Evolutionary conservation across 2,888 invertebrate species (phyloP), one percentile per base, ranked within the genome.

Genomic region (Archips xylosteana): DNA sequence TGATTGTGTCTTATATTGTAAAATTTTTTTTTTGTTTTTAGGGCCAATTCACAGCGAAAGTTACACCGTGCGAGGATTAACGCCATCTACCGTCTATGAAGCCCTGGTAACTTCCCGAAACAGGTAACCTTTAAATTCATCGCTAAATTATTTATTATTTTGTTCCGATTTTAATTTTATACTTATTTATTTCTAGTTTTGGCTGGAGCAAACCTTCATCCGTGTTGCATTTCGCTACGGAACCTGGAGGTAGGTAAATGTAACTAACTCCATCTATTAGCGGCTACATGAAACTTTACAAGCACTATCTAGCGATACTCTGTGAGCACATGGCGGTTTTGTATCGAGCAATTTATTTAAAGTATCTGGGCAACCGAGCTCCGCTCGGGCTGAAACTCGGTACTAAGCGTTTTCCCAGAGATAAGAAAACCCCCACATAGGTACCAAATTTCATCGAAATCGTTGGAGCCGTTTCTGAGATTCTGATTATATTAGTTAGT

Each of bases 191-290:
- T 87, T 32, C 76, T 12, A 94, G 96, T 81, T 97, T 96, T 81
- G 98, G 98, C n/a, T 97, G 97, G 97, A 97, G 97, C 79, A 96
- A 96, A 79, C 96, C 96, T 0, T 97, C 97, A 12, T 95, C 96
- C 2, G 94, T 97, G 65, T 92, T 97, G 71, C 95, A 96, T 83
- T 98, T 98, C 83, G 96, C 97, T 13, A 98, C 98, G 0, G 96
- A 96, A 67, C 96, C 97, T 39, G 96, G 96, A 90, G 95, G 97
- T 97, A 90, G 95, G 97, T 97, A 93, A 85, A 86, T 78, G 63
- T 72, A 34, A 13, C 57, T 10, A 54, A 32, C 57, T 10, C 57
- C 57, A 57, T 57, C 57, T 57, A 32, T 12, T 32, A 23, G 57
- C 10, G 32, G 10, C 32, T 10, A 57, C 57, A 57, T 3, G 10